These are phyloP conservation scores for Megaceryle alcyon DNA, from an alignment of 2,797 vertebrate genomes.

Conservation along the genomic window DNA sequence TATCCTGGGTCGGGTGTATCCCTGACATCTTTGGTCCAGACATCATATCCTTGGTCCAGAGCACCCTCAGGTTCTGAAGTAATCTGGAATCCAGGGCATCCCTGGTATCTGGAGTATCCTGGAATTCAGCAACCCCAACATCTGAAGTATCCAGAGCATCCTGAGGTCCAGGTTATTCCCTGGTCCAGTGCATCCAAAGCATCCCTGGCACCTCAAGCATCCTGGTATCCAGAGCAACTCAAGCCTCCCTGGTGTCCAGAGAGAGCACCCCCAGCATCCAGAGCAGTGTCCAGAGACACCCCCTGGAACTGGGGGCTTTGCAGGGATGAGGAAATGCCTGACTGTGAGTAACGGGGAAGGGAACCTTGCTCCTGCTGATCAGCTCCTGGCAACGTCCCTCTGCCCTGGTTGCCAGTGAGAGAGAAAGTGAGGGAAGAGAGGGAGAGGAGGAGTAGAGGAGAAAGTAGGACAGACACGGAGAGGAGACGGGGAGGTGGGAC, in stretches of 20 bases:
- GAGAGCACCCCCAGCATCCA: background rate
- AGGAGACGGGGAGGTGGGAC: fast-evolving
- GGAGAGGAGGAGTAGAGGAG: background rate
- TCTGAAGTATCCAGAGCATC: background rate
- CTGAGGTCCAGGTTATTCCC: background rate
- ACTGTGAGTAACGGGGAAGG: constrained; percentile 29
- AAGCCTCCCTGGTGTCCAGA: background rate
- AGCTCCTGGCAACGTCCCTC: background rate
- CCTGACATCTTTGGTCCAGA: background rate
- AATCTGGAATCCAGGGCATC: background rate
- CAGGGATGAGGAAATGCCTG: background rate
- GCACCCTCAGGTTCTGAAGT: background rate
- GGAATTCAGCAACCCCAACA: background rate
- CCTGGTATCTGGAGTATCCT: background rate
- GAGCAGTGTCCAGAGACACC: background rate
- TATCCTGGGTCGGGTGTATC: background rate
- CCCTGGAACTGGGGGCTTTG: background rate
- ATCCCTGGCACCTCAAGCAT: background rate
- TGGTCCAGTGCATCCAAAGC: background rate
- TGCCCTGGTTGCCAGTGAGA: background rate
- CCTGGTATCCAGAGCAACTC: background rate
- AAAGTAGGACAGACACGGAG: background rate
- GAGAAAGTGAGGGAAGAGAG: background rate
- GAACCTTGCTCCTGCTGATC: background rate
- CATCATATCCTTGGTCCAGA: background rate